Conservation (phyloP, 2,797 vertebrate genomes). For the Clangula hyemalis region DNA sequence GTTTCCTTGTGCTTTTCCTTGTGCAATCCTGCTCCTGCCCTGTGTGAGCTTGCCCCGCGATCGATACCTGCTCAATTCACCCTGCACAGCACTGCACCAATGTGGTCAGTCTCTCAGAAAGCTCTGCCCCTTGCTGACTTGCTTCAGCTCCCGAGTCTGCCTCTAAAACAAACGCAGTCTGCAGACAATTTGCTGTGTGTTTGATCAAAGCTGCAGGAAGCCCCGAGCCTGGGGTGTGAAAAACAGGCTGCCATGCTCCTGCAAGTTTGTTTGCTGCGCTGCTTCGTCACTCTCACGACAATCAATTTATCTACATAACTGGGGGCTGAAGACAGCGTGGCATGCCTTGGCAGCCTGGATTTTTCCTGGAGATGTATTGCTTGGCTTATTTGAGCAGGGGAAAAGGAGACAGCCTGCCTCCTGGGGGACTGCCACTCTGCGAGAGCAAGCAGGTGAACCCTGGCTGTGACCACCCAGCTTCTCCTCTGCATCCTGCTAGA, state of each 20-base stretch:
- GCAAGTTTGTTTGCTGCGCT: constrained; percentile 15
- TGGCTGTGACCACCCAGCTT: not conserved
- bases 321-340: constrained; percentile 26
- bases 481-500: not conserved
- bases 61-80: no score
- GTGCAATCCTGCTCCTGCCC: not conserved
- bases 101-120: not conserved
- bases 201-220: not conserved
- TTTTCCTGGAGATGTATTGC: constrained; percentile 29
- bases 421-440: not conserved
- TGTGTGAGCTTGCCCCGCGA: no score
- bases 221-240: not conserved
- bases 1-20: not conserved
- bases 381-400: not conserved
- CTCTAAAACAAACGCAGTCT: not conserved
- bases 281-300: constrained; percentile 1
- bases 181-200: not conserved
- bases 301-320: constrained; percentile 1
- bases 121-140: not conserved
- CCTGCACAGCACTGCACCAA: not conserved
- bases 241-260: not conserved
- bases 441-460: constrained; percentile 3
- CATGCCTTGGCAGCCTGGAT: not conserved
- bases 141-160: not conserved
- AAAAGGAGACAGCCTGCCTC: constrained; percentile 34